Percentiles rank a stretch among this genome's conserved stretches.
phyloP scores from a whole-genome alignment of 2,888 invertebrate species.

The Polyploca ridens region DNA sequence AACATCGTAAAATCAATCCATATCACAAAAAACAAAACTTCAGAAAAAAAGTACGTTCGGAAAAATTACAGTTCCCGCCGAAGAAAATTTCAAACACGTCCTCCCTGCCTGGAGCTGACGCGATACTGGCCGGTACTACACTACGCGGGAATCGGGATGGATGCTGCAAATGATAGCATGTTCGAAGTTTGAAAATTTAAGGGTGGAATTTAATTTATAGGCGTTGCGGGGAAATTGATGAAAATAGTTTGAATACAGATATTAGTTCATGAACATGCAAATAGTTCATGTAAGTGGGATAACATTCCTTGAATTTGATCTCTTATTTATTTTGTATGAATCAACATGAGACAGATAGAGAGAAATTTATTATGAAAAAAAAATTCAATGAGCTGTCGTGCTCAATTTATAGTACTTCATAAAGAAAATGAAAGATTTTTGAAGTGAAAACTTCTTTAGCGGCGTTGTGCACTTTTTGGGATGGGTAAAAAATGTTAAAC shows the following conservation, averaged over 20 bases:
- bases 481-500: too few species aligned
- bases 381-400: too few species aligned
- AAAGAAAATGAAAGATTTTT: too few species aligned
- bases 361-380: too few species aligned
- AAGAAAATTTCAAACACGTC: conserved; percentile 41
- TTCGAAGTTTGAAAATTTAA: conserved; percentile 60
- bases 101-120: conserved; percentile 42
- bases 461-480: too few species aligned
- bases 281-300: too few species aligned
- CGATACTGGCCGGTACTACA: conserved; percentile 53
- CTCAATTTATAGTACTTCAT: too few species aligned
- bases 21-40: background rate
- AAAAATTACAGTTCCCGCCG: conserved; percentile 61
- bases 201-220: conserved; percentile 36
- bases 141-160: conserved; percentile 29
- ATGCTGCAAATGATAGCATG: conserved; percentile 62
- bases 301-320: too few species aligned
- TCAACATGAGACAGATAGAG: too few species aligned
- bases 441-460: too few species aligned
- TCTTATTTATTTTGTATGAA: too few species aligned
- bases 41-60: conserved; percentile 37
- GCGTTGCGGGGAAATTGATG: conserved; percentile 27
- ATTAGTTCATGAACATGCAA: background rate
- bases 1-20: background rate
- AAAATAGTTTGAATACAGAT: conserved; percentile 2